A percentile compares a stretch with the other conserved stretches of the same genome.
phyloP scores from a whole-genome alignment of 2,797 vertebrate species.

The Poeciliopsis paucimaculata region DNA sequence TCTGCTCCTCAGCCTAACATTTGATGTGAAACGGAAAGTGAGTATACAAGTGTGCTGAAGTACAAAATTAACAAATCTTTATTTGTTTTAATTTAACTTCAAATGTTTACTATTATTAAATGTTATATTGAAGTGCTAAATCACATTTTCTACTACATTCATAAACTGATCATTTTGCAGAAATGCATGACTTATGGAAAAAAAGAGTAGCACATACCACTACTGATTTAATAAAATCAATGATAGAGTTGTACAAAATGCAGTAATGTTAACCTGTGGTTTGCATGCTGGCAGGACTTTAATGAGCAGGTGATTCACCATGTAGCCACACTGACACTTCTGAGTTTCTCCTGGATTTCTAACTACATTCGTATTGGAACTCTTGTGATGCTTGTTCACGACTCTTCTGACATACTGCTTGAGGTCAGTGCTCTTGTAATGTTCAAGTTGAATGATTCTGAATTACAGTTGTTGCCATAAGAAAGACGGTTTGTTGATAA shows the following conservation, averaged over 20 bases:
- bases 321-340: conserved; percentile 87
- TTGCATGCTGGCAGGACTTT: conserved; percentile 84
- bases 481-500: background rate
- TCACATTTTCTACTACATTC: background rate
- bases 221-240: background rate
- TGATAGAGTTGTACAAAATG: background rate
- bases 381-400: conserved; percentile 88
- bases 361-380: conserved; percentile 94
- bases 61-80: background rate
- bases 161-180: background rate
- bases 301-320: conserved; percentile 91
- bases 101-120: background rate
- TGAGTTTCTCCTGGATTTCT: conserved; percentile 91
- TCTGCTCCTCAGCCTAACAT: conserved; percentile 87
- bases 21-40: conserved; percentile 91
- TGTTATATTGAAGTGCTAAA: background rate
- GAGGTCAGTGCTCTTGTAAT: conserved; percentile 81
- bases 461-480: too few relatives aligned
- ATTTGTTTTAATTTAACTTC: background rate
- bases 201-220: background rate
- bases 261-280: background rate
- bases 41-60: conserved; percentile 30
- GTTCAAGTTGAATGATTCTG: background rate
- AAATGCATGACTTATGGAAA: background rate
- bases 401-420: conserved; percentile 89